Base-by-base conservation (phyloP, 2,113 vertebrate species). In the Anthoscopus minutus region DNA sequence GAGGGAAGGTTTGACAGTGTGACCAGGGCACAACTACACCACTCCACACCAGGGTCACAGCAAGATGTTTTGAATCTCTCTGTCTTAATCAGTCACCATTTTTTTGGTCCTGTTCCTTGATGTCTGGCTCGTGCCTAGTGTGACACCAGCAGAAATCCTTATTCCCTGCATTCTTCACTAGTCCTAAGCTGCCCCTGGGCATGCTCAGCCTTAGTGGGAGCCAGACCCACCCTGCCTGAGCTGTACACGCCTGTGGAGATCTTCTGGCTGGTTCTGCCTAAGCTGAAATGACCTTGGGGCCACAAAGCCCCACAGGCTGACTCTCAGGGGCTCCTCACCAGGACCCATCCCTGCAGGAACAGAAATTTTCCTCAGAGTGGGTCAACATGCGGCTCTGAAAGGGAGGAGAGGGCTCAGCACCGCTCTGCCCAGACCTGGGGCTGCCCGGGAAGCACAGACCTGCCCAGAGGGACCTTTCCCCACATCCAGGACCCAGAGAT, bases 191-290 rank as follows among this genome's bases (percentile, higher is more conserved):
- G 19, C 3, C 11, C 37, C 60, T n/a, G 40, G 10, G 5, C 58
- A 9, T 22, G 35, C 53, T 58, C 18, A 35, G 74, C 31, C 37
- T 40, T 22, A 58, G 44, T 2, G 7, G 54, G 48, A 83, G 30
- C 54, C 10, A 6, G 56, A 23, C 10, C 7, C 15, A 33, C 6
- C 13, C 60, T 1, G 1, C 27, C 37, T 3, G 2, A 23, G 67
- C 69, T 54, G n/a, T 8, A n/a, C 37, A 23, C 22, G 31, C 28
- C 72, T 48, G 45, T 3, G 3, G 22, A 31, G 23, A 33, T 40
- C 56, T 73, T 20, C 48, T 10, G 33, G 27, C 57, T 5, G 7
- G 13, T 37, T 25, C 50, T 70, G 28, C 15, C 42, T n/a, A n/a
- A 22, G 25, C n/a, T 2, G 1, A 7, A 47, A 33, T 8, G 42